Base-by-base conservation (phyloP, 2,113 vertebrate species). In the Forbesichthys papilliferus region DNA sequence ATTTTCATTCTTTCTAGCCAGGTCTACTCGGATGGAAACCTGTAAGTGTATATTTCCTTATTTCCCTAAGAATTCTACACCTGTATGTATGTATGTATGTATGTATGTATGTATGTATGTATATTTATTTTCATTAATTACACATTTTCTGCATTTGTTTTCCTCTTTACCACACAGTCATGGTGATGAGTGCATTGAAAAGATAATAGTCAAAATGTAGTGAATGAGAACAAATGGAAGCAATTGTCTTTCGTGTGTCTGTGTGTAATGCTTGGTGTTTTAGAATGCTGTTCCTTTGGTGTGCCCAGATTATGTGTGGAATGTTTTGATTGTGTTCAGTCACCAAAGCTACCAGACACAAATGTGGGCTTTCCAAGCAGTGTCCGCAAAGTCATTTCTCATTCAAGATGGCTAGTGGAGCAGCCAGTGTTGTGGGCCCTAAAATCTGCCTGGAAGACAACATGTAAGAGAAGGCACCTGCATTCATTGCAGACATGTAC, bases 331-430 rank as follows among this genome's bases (percentile, higher is more conserved):
- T 79, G 6, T 75, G 68, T 88, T 33, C 48, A 97, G 96, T 92
- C 57, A 92, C 92, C 34, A 96, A 92, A 51, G 91, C 92, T 47
- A 68, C 87, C 11, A 92, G 82, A 66, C 81, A 95, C 73, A 97
- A 96, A 84, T 99, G 98, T 77, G 94, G 94, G 0, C 92, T 98
- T 71, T 93, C 95, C 20, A 98, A 96, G 86, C 73, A 91, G 11
- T 99, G 98, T 86, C 95, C 97, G 3, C 79, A 83, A n/a, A 93
- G 92, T 33, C 95, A 98, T 86, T 96, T 98, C 77, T 90, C 96
- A 64, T 99, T 99, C 86, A 98, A 98, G 91, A 95, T 99, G 90
- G 89, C 95, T 75, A 99, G 97, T 61, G 98, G 98, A 73, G 98
- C 98, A 27, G 98, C 97, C 0, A 98, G 95, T 16, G 95, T 98